Conservation (phyloP, 2,888 invertebrate genomes). For the Tachina grossa region DNA sequence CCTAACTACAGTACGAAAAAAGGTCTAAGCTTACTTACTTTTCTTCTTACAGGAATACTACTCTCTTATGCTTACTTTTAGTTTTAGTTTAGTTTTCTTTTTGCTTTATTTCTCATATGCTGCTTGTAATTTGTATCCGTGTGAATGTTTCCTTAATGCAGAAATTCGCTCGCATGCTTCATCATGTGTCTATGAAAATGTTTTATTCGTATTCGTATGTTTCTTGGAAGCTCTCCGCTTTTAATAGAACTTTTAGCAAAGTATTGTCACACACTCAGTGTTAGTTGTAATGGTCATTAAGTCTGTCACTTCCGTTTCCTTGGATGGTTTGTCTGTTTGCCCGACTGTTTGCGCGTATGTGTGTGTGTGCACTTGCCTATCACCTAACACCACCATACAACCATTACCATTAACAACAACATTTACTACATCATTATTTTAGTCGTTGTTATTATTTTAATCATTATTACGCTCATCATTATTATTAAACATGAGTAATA, state of each 20-base stretch:
- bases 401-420: slow-evolving; percentile 26
- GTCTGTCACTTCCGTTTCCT: slow-evolving; percentile 70
- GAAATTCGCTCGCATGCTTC: slow-evolving; percentile 21
- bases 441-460: slow-evolving; percentile 48
- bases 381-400: slow-evolving; percentile 10
- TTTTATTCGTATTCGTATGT: slow-evolving; percentile 36
- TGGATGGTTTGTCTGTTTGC: slow-evolving; percentile 42
- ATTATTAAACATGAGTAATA: slow-evolving; percentile 52
- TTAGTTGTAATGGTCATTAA: slow-evolving; percentile 71
- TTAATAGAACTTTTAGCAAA: slow-evolving; percentile 28
- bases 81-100: neutral
- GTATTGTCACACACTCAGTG: slow-evolving; percentile 68
- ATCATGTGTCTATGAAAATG: slow-evolving; percentile 34
- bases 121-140: neutral
- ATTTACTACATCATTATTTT: slow-evolving; percentile 56
- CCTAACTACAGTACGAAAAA: slow-evolving; percentile 13
- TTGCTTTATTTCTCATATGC: slow-evolving; percentile 22
- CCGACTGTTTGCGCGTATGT: neutral
- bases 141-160: slow-evolving; percentile 22
- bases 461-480: slow-evolving; percentile 64
- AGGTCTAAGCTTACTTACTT: slow-evolving; percentile 32
- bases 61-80: slow-evolving; percentile 31
- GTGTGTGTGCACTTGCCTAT: neutral
- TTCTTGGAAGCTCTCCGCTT: slow-evolving; percentile 9
- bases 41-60: slow-evolving; percentile 39